Evolutionary conservation across 2,113 vertebrate species (phyloP), one percentile per base, ranked within the genome.

Genomic region (Scytalopus superciliaris): DNA sequence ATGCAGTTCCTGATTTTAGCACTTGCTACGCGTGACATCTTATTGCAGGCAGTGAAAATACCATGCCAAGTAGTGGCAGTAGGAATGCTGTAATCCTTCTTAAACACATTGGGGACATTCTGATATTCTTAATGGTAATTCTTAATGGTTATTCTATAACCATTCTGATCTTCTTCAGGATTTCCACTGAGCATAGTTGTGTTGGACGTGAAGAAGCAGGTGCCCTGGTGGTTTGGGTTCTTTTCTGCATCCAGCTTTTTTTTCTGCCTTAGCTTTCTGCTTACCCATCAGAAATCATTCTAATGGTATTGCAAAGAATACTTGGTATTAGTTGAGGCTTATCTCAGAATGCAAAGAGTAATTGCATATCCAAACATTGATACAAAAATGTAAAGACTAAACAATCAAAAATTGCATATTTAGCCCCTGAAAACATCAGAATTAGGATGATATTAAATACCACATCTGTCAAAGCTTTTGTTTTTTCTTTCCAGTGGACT

Each of bases 51-150:
- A 45, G 78, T 49, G 82, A 90, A 80, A 94, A 88, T 93, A 80
- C 67, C 62, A 39, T 94, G 78, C 88, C 68, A 86, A 84, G 75
- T 18, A 90, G 75, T 74, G 75, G 72, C 84, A 86, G 72, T 57
- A 59, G 64, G 50, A 88, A 66, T 89, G 30, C 67, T 93, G 55
- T 93, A 96, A 95, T 96, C 79, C 64, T 76, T 45, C 88, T 88
- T 88, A 92, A 94, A 92, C 19, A 62, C 27, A 10, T 3, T 77
- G 50, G 25, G 77, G 72, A 42, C 21, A 23, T 86, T 93, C 50
- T 80, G 59, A 35, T 94, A 44, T 50, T 88, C 37, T 87, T 83
- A 82, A 67, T 78, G 78, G 50, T 90, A 77, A 69, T 69, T 90
- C 31, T 82, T 85, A 78, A 74, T 78, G 86, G 62, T 90, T 94